phyloP scores from a whole-genome alignment of 2,113 vertebrate species.

The Alexandromys fortis region DNA sequence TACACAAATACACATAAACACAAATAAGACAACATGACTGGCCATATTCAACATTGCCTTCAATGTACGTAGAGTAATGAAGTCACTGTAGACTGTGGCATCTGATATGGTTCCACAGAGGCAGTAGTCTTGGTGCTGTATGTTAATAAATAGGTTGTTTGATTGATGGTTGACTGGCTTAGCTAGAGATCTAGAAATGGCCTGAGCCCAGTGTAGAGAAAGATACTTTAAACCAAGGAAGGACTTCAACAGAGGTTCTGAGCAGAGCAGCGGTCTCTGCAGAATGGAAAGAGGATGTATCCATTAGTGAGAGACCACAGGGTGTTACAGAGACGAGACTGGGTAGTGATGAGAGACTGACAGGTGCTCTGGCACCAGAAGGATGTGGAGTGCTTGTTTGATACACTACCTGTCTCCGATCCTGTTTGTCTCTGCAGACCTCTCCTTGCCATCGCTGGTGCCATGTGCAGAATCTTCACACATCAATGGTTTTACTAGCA shows the following conservation, averaged over 20 bases:
- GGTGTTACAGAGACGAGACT: not conserved
- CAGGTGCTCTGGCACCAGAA: no score
- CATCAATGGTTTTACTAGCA: not conserved
- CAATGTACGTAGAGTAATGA: not conserved
- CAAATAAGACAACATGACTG: not conserved
- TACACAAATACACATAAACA: not conserved
- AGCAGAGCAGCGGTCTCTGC: not conserved
- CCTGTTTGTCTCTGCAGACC: not conserved
- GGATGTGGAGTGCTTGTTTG: no score
- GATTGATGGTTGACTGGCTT: not conserved
- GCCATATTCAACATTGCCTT: not conserved
- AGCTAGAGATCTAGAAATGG: not conserved
- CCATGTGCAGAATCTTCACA: rapidly evolving
- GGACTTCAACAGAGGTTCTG: not conserved
- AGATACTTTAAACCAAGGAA: no score
- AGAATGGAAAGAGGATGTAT: rapidly evolving
- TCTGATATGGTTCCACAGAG: not conserved
- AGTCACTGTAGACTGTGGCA: not conserved
- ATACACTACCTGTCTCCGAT: not conserved
- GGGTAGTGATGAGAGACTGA: rapidly evolving
- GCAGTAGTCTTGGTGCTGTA: not conserved
- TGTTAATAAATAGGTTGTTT: not conserved
- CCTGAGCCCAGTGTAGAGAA: not conserved
- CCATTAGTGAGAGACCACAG: not conserved
- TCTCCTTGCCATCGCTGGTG: rapidly evolving